Evolutionary conservation across 2,888 invertebrate genomes (phyloP).

Genomic region (Arrhopalites spinosus): DNA sequence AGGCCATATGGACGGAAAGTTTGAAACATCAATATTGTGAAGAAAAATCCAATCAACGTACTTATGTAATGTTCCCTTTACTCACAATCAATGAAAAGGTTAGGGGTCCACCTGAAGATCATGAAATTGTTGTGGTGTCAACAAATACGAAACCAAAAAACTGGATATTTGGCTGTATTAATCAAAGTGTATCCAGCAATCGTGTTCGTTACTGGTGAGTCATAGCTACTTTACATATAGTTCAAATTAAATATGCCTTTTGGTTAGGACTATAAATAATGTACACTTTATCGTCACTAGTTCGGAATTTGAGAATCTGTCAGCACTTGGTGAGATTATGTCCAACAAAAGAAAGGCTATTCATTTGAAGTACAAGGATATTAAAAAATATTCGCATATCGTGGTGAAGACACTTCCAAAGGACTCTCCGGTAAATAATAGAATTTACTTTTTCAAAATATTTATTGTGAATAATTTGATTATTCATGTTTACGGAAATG

Average conservation of each 20-base stretch:
- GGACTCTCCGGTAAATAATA: conserved; percentile 65
- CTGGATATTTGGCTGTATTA: conserved; percentile 79
- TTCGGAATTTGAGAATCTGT: conserved; percentile 66
- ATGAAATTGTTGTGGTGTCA: conserved; percentile 70
- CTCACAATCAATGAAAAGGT: conserved; percentile 55
- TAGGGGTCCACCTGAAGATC: conserved; percentile 63
- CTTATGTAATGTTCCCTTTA: conserved; percentile 69
- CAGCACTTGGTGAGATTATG: conserved; percentile 64
- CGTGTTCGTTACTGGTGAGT: conserved; percentile 57
- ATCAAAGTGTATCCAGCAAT: conserved; percentile 61
- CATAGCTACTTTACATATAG: background rate
- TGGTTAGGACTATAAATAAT: background rate
- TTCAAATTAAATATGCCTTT: background rate
- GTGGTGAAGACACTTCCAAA: conserved; percentile 71
- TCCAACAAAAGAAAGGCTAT: conserved; percentile 64
- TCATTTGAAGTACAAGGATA: conserved; percentile 67
- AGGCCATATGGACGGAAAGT: conserved; percentile 35
- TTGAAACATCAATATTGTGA: conserved; percentile 28
- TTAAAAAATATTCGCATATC: conserved; percentile 73
- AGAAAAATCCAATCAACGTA: conserved; percentile 39
- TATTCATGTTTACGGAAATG: background rate
- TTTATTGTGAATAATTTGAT: too few species aligned
- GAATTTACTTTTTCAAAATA: background rate
- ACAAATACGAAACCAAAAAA: conserved; percentile 71
- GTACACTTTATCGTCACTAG: conserved; percentile 58